Base-by-base conservation (phyloP, 2,113 vertebrate genomes). In the Merops nubicus region DNA sequence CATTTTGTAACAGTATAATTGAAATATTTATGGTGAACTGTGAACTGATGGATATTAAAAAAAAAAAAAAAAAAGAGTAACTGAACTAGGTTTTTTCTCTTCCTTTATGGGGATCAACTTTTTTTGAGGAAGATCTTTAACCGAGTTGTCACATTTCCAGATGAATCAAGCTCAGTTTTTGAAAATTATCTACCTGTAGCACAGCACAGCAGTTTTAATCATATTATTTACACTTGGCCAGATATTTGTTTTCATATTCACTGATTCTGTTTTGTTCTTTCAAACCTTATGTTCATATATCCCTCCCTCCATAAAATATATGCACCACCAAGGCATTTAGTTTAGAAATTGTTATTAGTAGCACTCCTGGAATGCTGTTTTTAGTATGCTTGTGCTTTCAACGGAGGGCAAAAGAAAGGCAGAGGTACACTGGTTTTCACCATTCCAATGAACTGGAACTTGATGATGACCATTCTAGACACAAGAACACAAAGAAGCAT, bases 21-120 rank as follows among this genome's bases (percentile, higher is more conserved):
- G 42, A 87, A 89, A 79, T 87, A 93, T 93, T 88, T 94, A 59
- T 65, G 25, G 48, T n/a, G n/a, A n/a, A n/a, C n/a, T n/a, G n/a
- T 88, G 40, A 85, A 48, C n/a, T 60, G 57, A 51, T 48, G 10
- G 14, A 72, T 59, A 68, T 51, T 64, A 5, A 29, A 69, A 73
- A 84, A 73, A 23, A 12, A 63, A 78, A 68, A 21, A 8, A 38
- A 79, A 17, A 8, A 56, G 5, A 89, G 34, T 57, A 65, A 77
- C 69, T 21, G 7, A 54, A 25, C 10, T 20, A 20, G 1, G 0
- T 0, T 22, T 75, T 75, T 77, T 73, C 28, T 5, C 12, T 62
- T 77, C 16, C 70, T 84, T 57, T 17, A 25, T n/a, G 8, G 10
- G 15, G 36, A 87, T 64, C 38, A 33, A 69, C 18, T 53, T 79